phyloP scores from a whole-genome alignment of 2,797 vertebrate species.

The Danio albolineatus region DNA sequence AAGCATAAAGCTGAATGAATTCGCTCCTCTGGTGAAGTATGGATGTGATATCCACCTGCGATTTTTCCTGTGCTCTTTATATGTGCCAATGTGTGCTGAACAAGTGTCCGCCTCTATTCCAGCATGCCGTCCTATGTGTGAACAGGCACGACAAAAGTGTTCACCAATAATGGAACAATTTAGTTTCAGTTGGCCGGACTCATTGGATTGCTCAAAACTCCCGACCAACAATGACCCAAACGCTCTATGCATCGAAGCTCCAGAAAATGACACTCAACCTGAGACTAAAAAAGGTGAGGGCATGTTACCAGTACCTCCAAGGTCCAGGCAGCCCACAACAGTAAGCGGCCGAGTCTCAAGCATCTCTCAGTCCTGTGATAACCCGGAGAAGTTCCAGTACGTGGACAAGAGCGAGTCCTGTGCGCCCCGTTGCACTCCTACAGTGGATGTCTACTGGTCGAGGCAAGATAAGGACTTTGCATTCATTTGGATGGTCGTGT shows the following conservation, averaged over 20 bases:
- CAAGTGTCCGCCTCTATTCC: conserved; percentile 88
- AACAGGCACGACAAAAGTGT: conserved; percentile 85
- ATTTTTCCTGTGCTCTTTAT: conserved; percentile 90
- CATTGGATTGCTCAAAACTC: conserved; percentile 83
- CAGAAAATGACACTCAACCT: conserved; percentile 80
- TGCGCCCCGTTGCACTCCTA: conserved; percentile 81
- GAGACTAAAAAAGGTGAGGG: conserved; percentile 79
- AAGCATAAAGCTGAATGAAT: conserved; percentile 84
- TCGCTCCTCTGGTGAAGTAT: conserved; percentile 86
- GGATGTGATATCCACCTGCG: conserved; percentile 88
- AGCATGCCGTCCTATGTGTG: conserved; percentile 90
- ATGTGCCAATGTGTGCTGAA: conserved; percentile 89
- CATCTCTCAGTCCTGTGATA: conserved; percentile 73
- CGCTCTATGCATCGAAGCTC: conserved; percentile 89
- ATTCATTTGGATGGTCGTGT: conserved; percentile 87
- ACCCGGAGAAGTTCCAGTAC: conserved; percentile 86
- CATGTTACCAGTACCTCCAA: conserved; percentile 78
- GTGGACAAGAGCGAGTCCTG: conserved; percentile 85
- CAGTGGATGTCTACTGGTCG: conserved; percentile 88
- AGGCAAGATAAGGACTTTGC: conserved; percentile 87
- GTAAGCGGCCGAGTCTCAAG: conserved; percentile 47
- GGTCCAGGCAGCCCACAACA: conserved; percentile 66
- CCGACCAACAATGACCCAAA: conserved; percentile 89
- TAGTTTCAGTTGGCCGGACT: conserved; percentile 87
- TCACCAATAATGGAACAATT: conserved; percentile 88